These are phyloP conservation scores for Epinephelus fuscoguttatus DNA, from an alignment of 2,113 vertebrate genomes.

Conservation along the genomic window DNA sequence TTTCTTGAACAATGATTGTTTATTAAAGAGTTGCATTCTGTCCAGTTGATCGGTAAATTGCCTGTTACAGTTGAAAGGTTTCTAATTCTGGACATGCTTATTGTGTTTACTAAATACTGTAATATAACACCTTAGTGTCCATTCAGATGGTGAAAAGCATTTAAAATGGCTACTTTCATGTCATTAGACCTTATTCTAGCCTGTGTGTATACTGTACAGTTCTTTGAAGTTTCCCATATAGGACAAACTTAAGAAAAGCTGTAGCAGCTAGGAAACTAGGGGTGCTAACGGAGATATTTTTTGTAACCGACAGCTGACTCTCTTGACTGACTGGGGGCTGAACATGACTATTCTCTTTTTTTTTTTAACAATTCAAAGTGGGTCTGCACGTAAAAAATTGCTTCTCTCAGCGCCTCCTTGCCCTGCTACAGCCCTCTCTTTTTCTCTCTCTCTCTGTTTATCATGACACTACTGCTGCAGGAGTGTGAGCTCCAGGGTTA, in stretches of 20 bases:
- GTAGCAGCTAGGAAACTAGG: too few relatives aligned
- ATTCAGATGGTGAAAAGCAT: not conserved
- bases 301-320: too few relatives aligned
- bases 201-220: not conserved
- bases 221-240: not conserved
- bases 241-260: not conserved
- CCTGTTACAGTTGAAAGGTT: not conserved
- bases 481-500: too few relatives aligned
- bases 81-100: not conserved
- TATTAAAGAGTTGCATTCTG: slow-evolving; percentile 10
- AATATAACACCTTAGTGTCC: not conserved
- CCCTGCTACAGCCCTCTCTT: too few relatives aligned
- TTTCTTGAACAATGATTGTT: slow-evolving; percentile 37
- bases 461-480: too few relatives aligned
- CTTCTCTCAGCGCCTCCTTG: too few relatives aligned
- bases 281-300: too few relatives aligned
- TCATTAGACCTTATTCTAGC: not conserved
- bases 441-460: too few relatives aligned
- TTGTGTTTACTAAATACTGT: not conserved
- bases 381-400: too few relatives aligned
- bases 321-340: too few relatives aligned
- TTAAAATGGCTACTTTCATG: not conserved
- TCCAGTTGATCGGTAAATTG: not conserved
- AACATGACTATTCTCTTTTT: too few relatives aligned
- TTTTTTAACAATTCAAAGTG: too few relatives aligned